A percentile compares a stretch with the other conserved stretches of the same genome.
Evolutionary conservation across 2,113 vertebrate species (phyloP).

Genomic region (Tyto alba): DNA sequence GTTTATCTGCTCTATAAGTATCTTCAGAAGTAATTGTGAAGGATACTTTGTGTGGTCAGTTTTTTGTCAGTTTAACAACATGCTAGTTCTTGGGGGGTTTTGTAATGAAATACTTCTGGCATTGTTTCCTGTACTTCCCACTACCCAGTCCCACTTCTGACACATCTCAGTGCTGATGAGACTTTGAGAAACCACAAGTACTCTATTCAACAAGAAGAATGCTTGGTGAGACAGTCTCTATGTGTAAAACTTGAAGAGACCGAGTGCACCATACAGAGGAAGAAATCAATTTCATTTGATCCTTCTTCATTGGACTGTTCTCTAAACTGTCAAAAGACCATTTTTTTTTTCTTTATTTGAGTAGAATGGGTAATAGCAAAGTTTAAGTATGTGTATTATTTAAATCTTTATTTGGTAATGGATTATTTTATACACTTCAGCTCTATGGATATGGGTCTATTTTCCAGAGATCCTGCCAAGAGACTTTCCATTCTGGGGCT

Average conservation of each 20-base stretch:
- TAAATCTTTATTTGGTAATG: slow-evolving; percentile 6
- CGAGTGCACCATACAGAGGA: background rate
- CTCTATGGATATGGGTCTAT: slow-evolving; percentile 11
- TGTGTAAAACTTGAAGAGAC: background rate
- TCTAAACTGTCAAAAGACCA: background rate
- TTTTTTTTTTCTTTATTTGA: background rate
- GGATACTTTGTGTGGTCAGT: background rate
- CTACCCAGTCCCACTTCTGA: background rate
- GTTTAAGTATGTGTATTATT: background rate
- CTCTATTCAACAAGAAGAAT: background rate
- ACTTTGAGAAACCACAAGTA: background rate
- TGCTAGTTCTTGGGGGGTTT: background rate
- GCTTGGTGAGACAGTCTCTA: background rate
- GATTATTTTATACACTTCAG: slow-evolving; percentile 23
- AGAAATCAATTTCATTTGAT: background rate
- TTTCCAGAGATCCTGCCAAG: slow-evolving; percentile 60
- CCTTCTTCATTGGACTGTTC: background rate
- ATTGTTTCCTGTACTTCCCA: background rate
- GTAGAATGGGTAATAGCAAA: background rate
- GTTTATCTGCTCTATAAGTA: background rate
- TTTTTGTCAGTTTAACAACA: background rate
- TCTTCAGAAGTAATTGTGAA: background rate
- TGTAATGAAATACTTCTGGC: background rate
- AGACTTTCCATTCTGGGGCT: slow-evolving; percentile 52
- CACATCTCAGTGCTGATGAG: background rate